Evolutionary conservation across 2,113 vertebrate species (phyloP).

Genomic region (Lophochroa leadbeateri): DNA sequence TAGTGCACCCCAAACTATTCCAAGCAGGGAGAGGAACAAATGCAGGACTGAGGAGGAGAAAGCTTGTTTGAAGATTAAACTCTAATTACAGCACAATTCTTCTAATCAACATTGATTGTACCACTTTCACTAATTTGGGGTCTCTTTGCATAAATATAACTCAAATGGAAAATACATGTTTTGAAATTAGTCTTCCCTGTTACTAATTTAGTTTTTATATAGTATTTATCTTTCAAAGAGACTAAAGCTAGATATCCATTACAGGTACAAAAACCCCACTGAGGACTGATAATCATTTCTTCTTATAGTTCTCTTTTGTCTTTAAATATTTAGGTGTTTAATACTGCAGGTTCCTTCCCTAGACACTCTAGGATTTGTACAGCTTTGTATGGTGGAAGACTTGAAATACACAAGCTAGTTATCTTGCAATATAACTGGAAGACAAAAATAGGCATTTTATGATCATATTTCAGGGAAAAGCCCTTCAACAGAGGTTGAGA

Average conservation of each 20-base stretch:
- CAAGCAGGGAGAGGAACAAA: background rate
- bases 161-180: background rate
- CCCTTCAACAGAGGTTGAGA: background rate
- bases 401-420: background rate
- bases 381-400: background rate
- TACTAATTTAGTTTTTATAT: background rate
- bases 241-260: background rate
- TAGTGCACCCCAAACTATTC: background rate
- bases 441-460: background rate
- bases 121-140: background rate
- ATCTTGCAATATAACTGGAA: background rate
- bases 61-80: background rate
- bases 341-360: background rate
- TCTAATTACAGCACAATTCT: background rate
- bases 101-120: background rate
- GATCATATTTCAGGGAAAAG: background rate
- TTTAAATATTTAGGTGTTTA: background rate
- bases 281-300: background rate
- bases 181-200: background rate
- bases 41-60: background rate
- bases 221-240: background rate
- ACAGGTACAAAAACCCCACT: background rate
- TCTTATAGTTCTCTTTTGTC: background rate
- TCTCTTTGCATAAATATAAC: background rate
- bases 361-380: background rate